phyloP scores from a whole-genome alignment of 2,113 vertebrate genomes.

The Asarcornis scutulata region DNA sequence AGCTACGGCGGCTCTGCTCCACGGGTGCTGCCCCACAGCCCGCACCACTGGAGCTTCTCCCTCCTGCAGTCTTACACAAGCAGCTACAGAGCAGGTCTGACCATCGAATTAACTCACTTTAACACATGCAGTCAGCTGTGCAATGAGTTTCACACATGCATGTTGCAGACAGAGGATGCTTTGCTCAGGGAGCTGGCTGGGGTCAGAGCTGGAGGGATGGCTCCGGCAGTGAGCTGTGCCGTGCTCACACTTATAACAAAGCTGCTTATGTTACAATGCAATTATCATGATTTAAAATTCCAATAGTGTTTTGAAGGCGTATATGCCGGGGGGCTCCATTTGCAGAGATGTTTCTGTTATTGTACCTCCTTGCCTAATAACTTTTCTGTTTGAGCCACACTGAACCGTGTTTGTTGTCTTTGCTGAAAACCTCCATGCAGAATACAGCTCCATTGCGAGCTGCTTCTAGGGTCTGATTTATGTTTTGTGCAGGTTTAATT shows the following conservation, averaged over 20 bases:
- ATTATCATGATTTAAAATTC: conserved; percentile 55
- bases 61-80: neutral
- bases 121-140: neutral
- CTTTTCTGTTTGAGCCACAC: neutral
- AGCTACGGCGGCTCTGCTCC: neutral
- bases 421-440: neutral
- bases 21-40: neutral
- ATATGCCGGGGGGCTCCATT: conserved; percentile 1
- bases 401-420: conserved; percentile 1
- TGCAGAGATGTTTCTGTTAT: conserved; percentile 43
- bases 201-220: neutral
- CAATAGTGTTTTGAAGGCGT: neutral
- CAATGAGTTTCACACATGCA: neutral
- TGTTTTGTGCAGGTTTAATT: conserved; percentile 6
- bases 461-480: neutral
- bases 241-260: neutral
- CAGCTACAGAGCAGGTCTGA: neutral
- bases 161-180: neutral
- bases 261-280: conserved; percentile 44
- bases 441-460: accelerated
- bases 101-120: neutral
- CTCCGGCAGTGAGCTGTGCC: neutral
- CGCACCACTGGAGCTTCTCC: no score
- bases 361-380: conserved; percentile 26
- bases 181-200: neutral